These are phyloP conservation scores for Adoxophyes honmai DNA, from an alignment of 1,140 invertebrate species.

Conservation along the genomic window DNA sequence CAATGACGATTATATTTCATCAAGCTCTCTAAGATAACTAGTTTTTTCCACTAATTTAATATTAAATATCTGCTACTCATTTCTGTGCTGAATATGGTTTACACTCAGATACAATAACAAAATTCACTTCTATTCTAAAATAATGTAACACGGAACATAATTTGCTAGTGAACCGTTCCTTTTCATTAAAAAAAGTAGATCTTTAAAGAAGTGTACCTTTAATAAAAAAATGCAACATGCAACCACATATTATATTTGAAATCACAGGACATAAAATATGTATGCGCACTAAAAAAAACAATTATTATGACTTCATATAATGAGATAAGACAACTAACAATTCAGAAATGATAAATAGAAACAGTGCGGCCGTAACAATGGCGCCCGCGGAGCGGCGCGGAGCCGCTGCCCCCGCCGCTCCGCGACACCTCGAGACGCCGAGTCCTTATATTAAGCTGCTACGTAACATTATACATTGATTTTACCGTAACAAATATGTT, in stretches of 20 bases:
- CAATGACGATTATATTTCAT: slow-evolving; percentile 73
- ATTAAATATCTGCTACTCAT: slow-evolving; percentile 64
- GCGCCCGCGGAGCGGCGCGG: too few species aligned
- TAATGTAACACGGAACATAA: background rate
- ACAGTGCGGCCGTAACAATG: background rate
- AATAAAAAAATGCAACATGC: slow-evolving; percentile 27
- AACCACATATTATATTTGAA: slow-evolving; percentile 65
- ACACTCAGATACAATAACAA: slow-evolving; percentile 8
- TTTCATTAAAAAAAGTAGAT: background rate
- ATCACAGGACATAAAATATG: slow-evolving; percentile 72
- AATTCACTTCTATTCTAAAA: slow-evolving; percentile 7
- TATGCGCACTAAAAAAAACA: slow-evolving; percentile 64
- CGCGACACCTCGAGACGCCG: slow-evolving; percentile 43
- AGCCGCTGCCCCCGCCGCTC: slow-evolving; percentile 16
- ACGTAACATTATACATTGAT: slow-evolving; percentile 65
- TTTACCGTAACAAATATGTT: slow-evolving; percentile 66
- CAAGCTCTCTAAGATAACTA: slow-evolving; percentile 70
- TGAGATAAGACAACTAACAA: slow-evolving; percentile 57
- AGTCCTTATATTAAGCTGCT: slow-evolving; percentile 59
- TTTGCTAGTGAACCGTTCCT: slow-evolving; percentile 2
- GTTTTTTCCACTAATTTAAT: slow-evolving; percentile 52
- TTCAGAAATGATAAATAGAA: slow-evolving; percentile 41
- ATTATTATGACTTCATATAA: slow-evolving; percentile 64
- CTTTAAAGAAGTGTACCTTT: background rate
- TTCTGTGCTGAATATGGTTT: slow-evolving; percentile 55